These are phyloP conservation scores for Adelphocoris suturalis DNA, from an alignment of 2,888 invertebrate genomes.

Conservation along the genomic window DNA sequence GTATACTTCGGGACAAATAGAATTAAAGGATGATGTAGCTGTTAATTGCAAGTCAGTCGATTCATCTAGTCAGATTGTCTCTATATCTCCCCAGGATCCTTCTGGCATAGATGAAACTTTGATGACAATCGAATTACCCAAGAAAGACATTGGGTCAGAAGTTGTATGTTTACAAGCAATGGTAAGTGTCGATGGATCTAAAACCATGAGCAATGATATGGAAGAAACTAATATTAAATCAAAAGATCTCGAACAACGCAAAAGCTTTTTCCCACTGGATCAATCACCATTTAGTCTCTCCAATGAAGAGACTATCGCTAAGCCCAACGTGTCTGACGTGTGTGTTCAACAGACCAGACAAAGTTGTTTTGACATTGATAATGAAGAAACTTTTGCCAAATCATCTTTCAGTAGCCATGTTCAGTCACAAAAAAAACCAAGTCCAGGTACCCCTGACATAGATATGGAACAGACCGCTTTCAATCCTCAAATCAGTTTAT, in stretches of 20 bases:
- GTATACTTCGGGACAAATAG: constrained; percentile 1
- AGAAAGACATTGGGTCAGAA: not conserved
- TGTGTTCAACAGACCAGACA: not conserved
- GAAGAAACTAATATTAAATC: not conserved
- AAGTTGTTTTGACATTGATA: not conserved
- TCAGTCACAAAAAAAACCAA: not conserved
- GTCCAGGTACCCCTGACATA: not conserved
- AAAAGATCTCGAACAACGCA: not conserved
- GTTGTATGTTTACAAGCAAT: not conserved
- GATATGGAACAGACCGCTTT: not conserved
- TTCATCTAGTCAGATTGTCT: not conserved
- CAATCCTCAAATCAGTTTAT: not conserved
- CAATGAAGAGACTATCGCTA: constrained; percentile 4
- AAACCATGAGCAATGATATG: not conserved
- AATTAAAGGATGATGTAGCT: not conserved
- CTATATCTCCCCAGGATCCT: not conserved
- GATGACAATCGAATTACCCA: not conserved
- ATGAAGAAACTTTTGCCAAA: constrained; percentile 1
- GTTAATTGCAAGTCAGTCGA: not conserved
- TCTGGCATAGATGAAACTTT: not conserved
- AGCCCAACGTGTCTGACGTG: not conserved
- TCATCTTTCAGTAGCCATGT: not conserved
- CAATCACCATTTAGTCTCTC: not conserved
- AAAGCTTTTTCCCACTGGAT: not conserved
- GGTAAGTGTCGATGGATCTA: not conserved